Percentiles rank a stretch among this genome's conserved stretches.
Conservation (phyloP, 2,888 invertebrate species). For the Busseola fusca region DNA sequence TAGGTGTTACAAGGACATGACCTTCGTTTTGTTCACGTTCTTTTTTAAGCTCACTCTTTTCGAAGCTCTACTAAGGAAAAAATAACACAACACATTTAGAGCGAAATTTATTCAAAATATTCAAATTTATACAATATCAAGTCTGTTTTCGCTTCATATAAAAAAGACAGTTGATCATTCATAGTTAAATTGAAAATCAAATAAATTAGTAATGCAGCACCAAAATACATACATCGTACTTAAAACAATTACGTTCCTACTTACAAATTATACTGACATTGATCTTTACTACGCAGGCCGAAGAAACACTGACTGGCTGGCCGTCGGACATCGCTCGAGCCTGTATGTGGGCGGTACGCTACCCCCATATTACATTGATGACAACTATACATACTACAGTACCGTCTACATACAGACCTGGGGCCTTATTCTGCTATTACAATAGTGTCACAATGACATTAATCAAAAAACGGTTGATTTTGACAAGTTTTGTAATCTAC, state of each 20-base stretch:
- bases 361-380: not conserved
- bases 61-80: slow-evolving; percentile 15
- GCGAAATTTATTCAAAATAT: slow-evolving; percentile 86
- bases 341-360: slow-evolving; percentile 19
- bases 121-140: slow-evolving; percentile 84
- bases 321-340: slow-evolving; percentile 30
- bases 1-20: not conserved
- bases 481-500: too few relatives aligned
- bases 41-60: too few relatives aligned
- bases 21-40: not conserved
- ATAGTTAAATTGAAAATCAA: slow-evolving; percentile 82
- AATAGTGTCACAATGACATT: too few relatives aligned
- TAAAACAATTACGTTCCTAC: slow-evolving; percentile 75
- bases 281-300: slow-evolving; percentile 39
- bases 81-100: slow-evolving; percentile 77
- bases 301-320: slow-evolving; percentile 30
- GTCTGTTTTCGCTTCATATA: slow-evolving; percentile 84
- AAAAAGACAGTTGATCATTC: slow-evolving; percentile 79
- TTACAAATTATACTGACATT: slow-evolving; percentile 69
- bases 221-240: slow-evolving; percentile 85
- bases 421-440: too few relatives aligned
- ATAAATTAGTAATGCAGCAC: slow-evolving; percentile 89
- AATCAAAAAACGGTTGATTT: too few relatives aligned
- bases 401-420: slow-evolving; percentile 30
- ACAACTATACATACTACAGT: slow-evolving; percentile 3